Evolutionary conservation across 2,888 invertebrate genomes (phyloP).

Genomic region (Cantharis lateralis): DNA sequence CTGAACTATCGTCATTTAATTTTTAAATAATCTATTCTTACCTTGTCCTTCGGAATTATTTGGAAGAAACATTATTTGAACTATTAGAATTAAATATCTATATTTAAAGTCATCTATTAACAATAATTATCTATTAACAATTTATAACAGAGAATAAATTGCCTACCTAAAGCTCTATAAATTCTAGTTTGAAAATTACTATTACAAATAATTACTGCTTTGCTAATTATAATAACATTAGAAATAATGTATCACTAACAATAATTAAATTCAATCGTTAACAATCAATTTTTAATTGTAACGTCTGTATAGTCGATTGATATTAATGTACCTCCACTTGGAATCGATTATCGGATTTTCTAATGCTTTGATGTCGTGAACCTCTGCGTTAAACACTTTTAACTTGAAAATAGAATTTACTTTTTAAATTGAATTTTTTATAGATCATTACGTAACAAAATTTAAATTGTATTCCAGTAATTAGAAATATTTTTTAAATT

Average conservation of each 20-base stretch:
- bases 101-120: background rate
- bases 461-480: background rate
- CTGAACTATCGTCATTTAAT: background rate
- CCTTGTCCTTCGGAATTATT: background rate
- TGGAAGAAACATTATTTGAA: background rate
- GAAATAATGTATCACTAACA: background rate
- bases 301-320: background rate
- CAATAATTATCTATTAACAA: background rate
- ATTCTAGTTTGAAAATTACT: background rate
- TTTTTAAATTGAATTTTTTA: background rate
- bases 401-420: background rate
- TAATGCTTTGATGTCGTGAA: background rate
- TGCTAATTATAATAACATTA: background rate
- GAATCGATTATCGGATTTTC: background rate
- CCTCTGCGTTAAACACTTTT: background rate
- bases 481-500: background rate
- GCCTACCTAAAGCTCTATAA: background rate
- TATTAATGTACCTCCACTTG: background rate
- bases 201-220: background rate
- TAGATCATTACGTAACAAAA: background rate
- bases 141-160: background rate
- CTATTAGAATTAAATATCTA: background rate
- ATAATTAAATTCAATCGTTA: background rate
- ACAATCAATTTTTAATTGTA: background rate
- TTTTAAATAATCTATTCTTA: background rate